Conservation (phyloP, 2,113 vertebrate genomes). For the Chionomys nivalis region DNA sequence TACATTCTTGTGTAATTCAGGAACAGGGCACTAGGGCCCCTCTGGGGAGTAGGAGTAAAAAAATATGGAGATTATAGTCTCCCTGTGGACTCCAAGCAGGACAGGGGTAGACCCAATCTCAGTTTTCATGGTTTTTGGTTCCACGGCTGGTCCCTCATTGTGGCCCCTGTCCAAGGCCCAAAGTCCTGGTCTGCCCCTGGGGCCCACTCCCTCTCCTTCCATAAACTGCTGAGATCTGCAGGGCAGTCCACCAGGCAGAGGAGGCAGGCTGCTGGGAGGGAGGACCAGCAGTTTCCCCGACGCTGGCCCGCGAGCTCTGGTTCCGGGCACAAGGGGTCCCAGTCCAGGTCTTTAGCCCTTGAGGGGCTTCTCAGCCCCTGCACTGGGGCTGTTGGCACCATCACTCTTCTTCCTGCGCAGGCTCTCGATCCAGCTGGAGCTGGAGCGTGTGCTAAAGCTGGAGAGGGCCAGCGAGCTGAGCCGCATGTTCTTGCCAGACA, state of each 20-base stretch:
- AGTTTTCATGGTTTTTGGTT: constrained; percentile 58
- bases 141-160: constrained; percentile 16
- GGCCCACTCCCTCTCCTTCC: not conserved
- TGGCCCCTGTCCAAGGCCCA: not conserved
- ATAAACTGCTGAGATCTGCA: not conserved
- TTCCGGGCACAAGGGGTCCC: rapidly evolving
- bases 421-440: constrained; percentile 94
- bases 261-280: not conserved
- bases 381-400: constrained; percentile 51
- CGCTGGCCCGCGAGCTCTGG: not conserved
- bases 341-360: constrained; percentile 72
- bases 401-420: constrained; percentile 91
- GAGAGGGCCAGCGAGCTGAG: constrained; percentile 93
- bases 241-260: not conserved
- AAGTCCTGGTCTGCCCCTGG: not conserved
- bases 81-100: constrained; percentile 10
- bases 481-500: constrained; percentile 96
- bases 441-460: constrained; percentile 89
- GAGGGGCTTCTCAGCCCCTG: constrained; percentile 36
- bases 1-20: constrained; percentile 83
- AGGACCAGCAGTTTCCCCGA: not conserved
- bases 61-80: constrained; percentile 27
- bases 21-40: constrained; percentile 19
- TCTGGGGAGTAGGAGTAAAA: constrained; percentile 57
- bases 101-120: constrained; percentile 28